A percentile compares a stretch with the other conserved stretches of the same genome.
These are phyloP conservation scores for Cosmorhoe ocellata DNA, from an alignment of 2,888 invertebrate species.

Conservation along the genomic window DNA sequence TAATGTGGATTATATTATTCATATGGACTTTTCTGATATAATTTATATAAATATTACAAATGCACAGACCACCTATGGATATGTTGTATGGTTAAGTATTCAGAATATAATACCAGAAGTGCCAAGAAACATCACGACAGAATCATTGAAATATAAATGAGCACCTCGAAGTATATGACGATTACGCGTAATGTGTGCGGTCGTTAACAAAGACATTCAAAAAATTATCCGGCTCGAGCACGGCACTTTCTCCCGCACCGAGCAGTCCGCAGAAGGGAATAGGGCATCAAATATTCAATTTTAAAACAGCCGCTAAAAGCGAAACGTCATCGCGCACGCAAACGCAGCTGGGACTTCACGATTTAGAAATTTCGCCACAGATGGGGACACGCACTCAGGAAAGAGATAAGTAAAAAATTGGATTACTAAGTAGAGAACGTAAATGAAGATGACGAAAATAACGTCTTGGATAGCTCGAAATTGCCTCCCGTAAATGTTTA, in stretches of 20 bases:
- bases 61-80: not conserved
- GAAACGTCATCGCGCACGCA: conserved; percentile 78
- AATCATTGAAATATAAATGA: conserved; percentile 59
- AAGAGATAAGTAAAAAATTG: conserved; percentile 77
- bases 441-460: conserved; percentile 73
- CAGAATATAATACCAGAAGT: conserved; percentile 21
- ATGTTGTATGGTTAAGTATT: not conserved
- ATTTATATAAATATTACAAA: not conserved
- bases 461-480: conserved; percentile 65
- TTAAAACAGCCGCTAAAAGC: conserved; percentile 82
- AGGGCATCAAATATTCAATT: conserved; percentile 82
- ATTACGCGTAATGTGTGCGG: conserved; percentile 62
- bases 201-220: conserved; percentile 70
- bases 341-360: conserved; percentile 78
- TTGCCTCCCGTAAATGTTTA: conserved; percentile 68
- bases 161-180: conserved; percentile 50
- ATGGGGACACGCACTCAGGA: conserved; percentile 76
- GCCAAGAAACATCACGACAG: conserved; percentile 42
- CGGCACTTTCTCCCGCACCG: conserved; percentile 61
- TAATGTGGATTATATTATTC: conserved; percentile 28
- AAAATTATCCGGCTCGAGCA: conserved; percentile 71
- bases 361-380: conserved; percentile 79
- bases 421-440: conserved; percentile 78
- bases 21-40: conserved; percentile 5
- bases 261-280: conserved; percentile 79